Conservation (phyloP, 2,888 invertebrate genomes). For the Alentia gelatinosa region DNA sequence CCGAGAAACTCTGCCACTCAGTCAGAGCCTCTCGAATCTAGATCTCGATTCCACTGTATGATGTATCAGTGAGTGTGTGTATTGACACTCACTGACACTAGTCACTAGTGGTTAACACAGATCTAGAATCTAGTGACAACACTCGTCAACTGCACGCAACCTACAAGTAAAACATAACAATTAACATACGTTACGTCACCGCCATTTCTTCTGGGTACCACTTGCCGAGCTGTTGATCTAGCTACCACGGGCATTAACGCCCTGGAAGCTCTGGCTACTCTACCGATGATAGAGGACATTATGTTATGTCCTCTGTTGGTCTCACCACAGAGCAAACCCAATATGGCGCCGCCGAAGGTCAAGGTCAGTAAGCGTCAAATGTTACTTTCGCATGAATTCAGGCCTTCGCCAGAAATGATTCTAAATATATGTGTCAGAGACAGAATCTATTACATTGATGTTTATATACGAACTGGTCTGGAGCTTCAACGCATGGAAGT, state of each 20-base stretch:
- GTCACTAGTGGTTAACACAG: background rate
- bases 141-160: background rate
- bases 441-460: no score
- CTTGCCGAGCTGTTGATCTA: constrained; percentile 14
- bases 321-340: background rate
- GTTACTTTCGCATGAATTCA: background rate
- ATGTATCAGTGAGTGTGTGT: no score
- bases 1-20: no score
- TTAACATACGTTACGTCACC: constrained; percentile 26
- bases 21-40: no score
- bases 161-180: background rate
- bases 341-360: constrained; percentile 35
- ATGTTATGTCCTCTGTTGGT: background rate
- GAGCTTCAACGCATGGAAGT: no score
- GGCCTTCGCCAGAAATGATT: no score
- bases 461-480: no score
- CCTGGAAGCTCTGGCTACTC: constrained; percentile 22
- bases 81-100: background rate
- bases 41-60: no score
- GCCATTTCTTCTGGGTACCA: constrained; percentile 34
- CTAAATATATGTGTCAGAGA: no score
- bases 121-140: no score
- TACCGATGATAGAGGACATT: constrained; percentile 18
- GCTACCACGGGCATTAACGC: background rate
- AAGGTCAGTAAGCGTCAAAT: constrained; percentile 25